phyloP scores from a whole-genome alignment of 2,797 vertebrate genomes.

The Delichon dasypus region DNA sequence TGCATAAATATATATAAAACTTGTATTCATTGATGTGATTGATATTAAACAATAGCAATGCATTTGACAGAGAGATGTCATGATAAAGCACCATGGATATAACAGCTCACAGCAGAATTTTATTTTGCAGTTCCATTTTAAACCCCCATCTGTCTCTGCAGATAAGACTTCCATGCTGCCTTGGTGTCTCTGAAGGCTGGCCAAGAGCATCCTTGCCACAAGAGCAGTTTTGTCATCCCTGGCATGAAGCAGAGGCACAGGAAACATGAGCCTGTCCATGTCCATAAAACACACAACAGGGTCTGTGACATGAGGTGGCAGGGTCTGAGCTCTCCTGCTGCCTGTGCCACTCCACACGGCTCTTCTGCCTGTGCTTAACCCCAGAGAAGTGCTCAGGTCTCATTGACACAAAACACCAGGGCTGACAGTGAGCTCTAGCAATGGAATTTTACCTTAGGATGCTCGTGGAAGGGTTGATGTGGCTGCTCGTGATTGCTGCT shows the following conservation, averaged over 20 bases:
- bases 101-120: neutral
- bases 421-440: neutral
- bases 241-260: neutral
- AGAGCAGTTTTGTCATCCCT: neutral
- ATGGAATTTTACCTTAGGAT: neutral
- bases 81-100: neutral
- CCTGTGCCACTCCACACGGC: fast-evolving
- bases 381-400: neutral
- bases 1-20: constrained; percentile 15
- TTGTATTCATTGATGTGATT: constrained; percentile 2
- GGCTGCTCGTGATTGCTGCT: neutral
- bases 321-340: neutral
- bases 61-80: neutral
- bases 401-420: neutral
- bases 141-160: neutral
- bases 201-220: neutral
- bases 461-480: neutral
- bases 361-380: neutral
- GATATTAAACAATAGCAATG: constrained; percentile 30
- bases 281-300: neutral
- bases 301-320: neutral
- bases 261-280: neutral
- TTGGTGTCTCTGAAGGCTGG: neutral
- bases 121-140: constrained; percentile 9
- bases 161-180: neutral